These are phyloP conservation scores for Sapayoa aenigma DNA, from an alignment of 2,113 vertebrate genomes.

Conservation along the genomic window DNA sequence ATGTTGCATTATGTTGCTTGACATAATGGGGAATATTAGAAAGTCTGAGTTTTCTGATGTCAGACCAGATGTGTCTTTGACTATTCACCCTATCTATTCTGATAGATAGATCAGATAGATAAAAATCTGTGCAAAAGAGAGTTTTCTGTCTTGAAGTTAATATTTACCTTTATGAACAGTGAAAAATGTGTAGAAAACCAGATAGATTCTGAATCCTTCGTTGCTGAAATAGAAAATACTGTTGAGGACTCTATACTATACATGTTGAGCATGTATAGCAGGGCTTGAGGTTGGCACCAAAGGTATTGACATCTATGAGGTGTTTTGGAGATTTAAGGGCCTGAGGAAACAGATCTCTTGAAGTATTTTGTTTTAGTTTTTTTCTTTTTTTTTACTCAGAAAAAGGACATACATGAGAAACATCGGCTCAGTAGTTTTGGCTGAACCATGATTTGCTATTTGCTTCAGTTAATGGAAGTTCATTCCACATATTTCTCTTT, in stretches of 20 bases:
- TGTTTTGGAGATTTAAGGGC: not conserved
- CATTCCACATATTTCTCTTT: not conserved
- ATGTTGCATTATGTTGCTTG: not conserved
- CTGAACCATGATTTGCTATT: not conserved
- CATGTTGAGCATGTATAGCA: not conserved
- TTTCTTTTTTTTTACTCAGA: not conserved
- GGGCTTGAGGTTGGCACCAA: not conserved
- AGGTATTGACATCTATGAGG: not conserved
- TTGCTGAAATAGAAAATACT: not conserved
- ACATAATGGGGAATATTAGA: not conserved
- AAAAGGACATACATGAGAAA: not conserved
- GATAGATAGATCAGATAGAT: not conserved
- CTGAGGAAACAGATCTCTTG: not conserved
- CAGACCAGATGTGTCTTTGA: not conserved
- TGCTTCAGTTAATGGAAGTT: not conserved
- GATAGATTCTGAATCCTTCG: not conserved
- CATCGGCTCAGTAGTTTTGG: not conserved
- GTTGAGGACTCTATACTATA: not conserved
- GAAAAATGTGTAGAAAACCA: not conserved
- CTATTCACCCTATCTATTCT: too few species aligned
- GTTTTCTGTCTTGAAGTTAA: not conserved
- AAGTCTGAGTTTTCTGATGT: not conserved
- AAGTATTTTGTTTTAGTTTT: not conserved
- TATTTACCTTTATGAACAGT: not conserved
- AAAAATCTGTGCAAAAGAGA: not conserved